phyloP scores from a whole-genome alignment of 2,888 invertebrate species.

The Spodoptera picta region DNA sequence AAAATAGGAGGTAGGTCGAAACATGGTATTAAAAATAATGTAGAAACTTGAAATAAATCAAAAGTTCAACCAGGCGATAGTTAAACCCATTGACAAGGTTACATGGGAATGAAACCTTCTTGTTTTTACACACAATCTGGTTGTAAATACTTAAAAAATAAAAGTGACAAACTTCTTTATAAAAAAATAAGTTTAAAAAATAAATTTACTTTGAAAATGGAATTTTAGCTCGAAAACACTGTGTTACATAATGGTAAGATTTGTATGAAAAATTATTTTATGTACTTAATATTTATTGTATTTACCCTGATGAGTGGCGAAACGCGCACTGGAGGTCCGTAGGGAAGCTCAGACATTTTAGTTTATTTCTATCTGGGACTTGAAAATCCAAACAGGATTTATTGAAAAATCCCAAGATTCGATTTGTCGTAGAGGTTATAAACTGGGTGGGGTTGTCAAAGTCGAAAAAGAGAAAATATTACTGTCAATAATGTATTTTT shows the following conservation, averaged over 20 bases:
- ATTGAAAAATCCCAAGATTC: slow-evolving; percentile 63
- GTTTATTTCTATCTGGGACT: slow-evolving; percentile 55
- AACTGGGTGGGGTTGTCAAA: slow-evolving; percentile 47
- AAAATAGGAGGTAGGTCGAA: too few species aligned
- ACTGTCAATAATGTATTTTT: slow-evolving; percentile 14
- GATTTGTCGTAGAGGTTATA: slow-evolving; percentile 64
- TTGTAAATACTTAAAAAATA: neutral
- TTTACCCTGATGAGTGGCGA: slow-evolving; percentile 94
- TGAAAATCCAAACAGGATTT: slow-evolving; percentile 72
- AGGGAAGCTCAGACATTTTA: slow-evolving; percentile 83
- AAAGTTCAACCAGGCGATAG: too few species aligned
- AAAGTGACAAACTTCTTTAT: slow-evolving; percentile 3
- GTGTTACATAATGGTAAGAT: slow-evolving; percentile 74
- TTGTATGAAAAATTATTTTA: slow-evolving; percentile 31
- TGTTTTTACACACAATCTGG: neutral
- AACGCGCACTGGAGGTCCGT: slow-evolving; percentile 92
- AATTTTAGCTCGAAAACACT: slow-evolving; percentile 65
- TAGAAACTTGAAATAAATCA: too few species aligned
- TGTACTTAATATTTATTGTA: slow-evolving; percentile 50
- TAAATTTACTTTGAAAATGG: slow-evolving; percentile 41
- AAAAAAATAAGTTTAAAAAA: slow-evolving; percentile 1
- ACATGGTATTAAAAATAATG: too few species aligned
- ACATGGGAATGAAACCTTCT: neutral
- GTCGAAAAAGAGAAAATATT: slow-evolving; percentile 4
- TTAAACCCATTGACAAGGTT: slow-evolving; percentile 22